Percentiles rank a stretch among this genome's conserved stretches.
These are phyloP conservation scores for Caenorhabditis briggsae DNA, from an alignment of 1,140 invertebrate genomes.

Conservation along the genomic window DNA sequence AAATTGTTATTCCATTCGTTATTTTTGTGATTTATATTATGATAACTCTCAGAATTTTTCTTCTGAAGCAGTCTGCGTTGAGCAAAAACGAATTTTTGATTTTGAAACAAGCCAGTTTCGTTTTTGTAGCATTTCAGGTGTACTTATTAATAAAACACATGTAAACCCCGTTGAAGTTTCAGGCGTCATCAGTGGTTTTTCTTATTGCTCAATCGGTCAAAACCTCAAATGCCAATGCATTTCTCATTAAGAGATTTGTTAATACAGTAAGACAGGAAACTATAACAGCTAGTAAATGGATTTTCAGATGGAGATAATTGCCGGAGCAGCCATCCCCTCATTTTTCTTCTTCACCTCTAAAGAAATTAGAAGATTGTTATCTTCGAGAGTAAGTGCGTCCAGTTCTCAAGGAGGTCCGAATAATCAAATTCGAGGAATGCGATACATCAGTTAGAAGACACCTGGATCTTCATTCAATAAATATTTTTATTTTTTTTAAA, in stretches of 20 bases:
- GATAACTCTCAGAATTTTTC: background rate
- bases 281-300: too few species aligned
- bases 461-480: too few species aligned
- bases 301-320: constrained; percentile 15
- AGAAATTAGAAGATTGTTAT: background rate
- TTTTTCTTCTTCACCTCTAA: constrained; percentile 21
- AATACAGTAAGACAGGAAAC: background rate
- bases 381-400: background rate
- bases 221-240: background rate
- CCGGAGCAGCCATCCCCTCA: background rate
- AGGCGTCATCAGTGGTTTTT: background rate
- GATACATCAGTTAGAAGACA: too few species aligned
- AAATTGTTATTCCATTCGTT: background rate
- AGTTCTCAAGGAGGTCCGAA: background rate
- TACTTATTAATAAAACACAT: background rate
- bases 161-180: background rate
- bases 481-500: too few species aligned
- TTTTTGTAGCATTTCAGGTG: constrained; percentile 3
- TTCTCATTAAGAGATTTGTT: constrained; percentile 1
- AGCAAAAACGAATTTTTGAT: background rate
- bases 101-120: background rate
- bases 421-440: background rate
- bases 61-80: background rate
- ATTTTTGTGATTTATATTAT: background rate
- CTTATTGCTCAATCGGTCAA: background rate